phyloP scores from a whole-genome alignment of 2,888 invertebrate species.

The Apotomis capreana region DNA sequence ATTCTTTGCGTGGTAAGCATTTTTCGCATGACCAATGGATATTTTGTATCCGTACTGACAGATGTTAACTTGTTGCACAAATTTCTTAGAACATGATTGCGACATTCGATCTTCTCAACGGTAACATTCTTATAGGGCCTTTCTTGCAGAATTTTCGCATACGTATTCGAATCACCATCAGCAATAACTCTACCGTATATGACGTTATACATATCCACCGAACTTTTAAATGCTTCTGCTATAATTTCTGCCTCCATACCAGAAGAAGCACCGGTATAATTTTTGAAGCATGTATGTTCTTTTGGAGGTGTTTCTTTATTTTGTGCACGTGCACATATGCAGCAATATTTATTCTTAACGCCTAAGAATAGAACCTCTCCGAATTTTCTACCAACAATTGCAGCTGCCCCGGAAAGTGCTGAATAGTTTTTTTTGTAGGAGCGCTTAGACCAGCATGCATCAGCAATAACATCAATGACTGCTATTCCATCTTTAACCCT shows the following conservation, averaged over 20 bases:
- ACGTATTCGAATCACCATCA: constrained; percentile 1
- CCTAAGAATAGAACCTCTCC: constrained; percentile 3
- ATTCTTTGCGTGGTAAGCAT: constrained; percentile 8
- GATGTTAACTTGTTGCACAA: constrained; percentile 1
- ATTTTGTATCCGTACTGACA: constrained; percentile 1
- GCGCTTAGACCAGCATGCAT: constrained; percentile 39
- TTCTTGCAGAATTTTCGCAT: not conserved
- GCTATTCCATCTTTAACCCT: constrained; percentile 4
- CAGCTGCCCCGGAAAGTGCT: constrained; percentile 33
- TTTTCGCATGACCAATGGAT: not conserved
- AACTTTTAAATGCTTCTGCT: constrained; percentile 5
- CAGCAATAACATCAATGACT: constrained; percentile 36
- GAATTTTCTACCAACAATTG: constrained; percentile 33
- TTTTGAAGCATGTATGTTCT: constrained; percentile 3
- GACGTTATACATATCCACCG: not conserved
- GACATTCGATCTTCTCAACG: constrained; percentile 7
- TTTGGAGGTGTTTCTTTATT: not conserved
- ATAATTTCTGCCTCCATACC: constrained; percentile 7
- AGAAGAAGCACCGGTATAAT: constrained; percentile 1
- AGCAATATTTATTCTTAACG: not conserved
- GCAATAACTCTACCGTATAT: constrained; percentile 9
- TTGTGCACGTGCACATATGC: constrained; percentile 1
- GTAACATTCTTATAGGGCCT: not conserved
- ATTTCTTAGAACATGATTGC: constrained; percentile 2
- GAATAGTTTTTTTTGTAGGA: constrained; percentile 38